Conservation (phyloP, 23 tunicate species). For the Oikopleura dioica region DNA sequence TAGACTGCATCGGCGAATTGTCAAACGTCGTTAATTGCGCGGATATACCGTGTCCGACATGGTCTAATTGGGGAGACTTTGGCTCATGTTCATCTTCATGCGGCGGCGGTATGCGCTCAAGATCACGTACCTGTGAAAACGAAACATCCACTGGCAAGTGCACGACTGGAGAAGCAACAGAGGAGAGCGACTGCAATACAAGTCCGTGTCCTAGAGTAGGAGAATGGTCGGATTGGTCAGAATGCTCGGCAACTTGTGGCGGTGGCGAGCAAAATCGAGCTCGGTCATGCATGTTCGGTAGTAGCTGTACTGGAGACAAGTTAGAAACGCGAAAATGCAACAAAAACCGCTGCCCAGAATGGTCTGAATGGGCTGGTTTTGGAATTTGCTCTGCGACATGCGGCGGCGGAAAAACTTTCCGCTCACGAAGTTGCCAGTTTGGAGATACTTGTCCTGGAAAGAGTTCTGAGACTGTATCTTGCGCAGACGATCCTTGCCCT, state of each 20-base stretch:
- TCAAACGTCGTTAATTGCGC: background rate
- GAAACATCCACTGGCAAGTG: background rate
- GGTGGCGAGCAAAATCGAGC: background rate
- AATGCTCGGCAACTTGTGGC: background rate
- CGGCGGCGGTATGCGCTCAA: background rate
- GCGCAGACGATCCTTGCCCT: background rate
- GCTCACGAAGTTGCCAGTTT: background rate
- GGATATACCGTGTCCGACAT: background rate
- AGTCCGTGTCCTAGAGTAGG: background rate
- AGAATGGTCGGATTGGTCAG: background rate
- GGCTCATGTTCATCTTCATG: background rate
- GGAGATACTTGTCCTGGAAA: background rate
- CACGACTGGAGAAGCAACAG: background rate
- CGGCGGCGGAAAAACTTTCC: background rate
- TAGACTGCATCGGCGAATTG: background rate
- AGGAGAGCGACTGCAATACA: background rate
- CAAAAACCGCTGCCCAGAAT: background rate
- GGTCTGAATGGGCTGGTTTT: background rate
- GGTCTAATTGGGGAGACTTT: background rate
- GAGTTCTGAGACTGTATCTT: background rate
- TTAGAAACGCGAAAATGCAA: background rate
- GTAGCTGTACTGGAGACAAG: background rate
- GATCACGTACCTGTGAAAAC: background rate
- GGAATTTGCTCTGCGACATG: background rate
- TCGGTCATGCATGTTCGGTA: background rate